Conservation (phyloP, 2,797 vertebrate genomes). For the Typhlichthys eigenmanni region DNA sequence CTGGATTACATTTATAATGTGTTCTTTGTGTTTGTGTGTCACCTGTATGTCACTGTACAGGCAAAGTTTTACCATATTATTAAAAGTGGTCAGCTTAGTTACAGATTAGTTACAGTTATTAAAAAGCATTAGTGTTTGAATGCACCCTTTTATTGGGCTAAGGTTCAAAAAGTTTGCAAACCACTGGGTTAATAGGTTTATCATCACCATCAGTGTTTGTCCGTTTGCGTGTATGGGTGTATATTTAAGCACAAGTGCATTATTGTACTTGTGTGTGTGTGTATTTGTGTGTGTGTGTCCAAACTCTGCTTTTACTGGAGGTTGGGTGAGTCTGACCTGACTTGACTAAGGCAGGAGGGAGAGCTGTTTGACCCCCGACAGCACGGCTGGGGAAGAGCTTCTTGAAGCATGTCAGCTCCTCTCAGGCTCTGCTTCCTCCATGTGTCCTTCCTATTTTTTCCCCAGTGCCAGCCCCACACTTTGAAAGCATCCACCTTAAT, state of each 20-base stretch:
- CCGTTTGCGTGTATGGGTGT: background rate
- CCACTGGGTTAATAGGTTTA: too few species aligned
- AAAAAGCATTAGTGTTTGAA: too few species aligned
- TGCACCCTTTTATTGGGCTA: too few species aligned
- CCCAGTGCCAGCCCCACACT: conserved; percentile 81
- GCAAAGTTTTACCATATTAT: too few species aligned
- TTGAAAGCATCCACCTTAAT: conserved; percentile 83
- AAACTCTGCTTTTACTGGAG: conserved; percentile 51
- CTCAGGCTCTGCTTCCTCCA: conserved; percentile 80
- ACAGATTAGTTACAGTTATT: too few species aligned
- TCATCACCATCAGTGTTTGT: background rate
- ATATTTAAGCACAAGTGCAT: background rate
- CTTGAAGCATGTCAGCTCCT: conserved; percentile 80
- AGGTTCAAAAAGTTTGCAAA: too few species aligned
- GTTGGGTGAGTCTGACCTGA: conserved; percentile 69
- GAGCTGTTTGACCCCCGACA: conserved; percentile 77
- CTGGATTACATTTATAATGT: too few species aligned
- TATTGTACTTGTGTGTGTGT: background rate
- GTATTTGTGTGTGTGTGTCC: background rate
- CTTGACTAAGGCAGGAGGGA: conserved; percentile 57
- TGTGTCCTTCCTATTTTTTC: conserved; percentile 84
- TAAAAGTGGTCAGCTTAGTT: too few species aligned
- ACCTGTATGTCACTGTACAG: too few species aligned
- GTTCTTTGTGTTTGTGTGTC: too few species aligned
- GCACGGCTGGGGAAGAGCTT: conserved; percentile 68